Conservation (phyloP, 2,113 vertebrate genomes). For the Myiozetetes cayanensis region DNA sequence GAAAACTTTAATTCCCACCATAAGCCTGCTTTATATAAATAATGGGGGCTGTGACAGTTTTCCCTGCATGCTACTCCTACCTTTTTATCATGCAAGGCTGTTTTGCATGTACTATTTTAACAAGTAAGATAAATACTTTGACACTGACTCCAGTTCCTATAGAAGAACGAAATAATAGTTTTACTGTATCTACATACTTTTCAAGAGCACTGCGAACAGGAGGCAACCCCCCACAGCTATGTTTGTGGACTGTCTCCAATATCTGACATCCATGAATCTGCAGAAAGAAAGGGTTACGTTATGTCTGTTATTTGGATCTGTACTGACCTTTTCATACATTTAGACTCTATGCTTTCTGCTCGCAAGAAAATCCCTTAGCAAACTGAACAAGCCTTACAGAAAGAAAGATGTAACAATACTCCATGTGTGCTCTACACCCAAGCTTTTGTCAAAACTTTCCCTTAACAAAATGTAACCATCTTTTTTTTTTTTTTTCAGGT, state of each 20-base stretch:
- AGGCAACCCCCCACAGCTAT: slow-evolving; percentile 94
- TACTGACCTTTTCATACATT: neutral
- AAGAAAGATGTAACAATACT: neutral
- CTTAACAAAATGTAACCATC: neutral
- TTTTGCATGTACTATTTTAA: neutral
- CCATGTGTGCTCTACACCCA: neutral
- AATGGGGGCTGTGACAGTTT: neutral
- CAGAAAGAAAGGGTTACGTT: slow-evolving; percentile 37
- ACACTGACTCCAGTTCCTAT: neutral
- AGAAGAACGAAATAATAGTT: neutral
- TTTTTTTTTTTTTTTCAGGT: neutral
- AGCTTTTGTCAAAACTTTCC: neutral
- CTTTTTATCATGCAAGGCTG: neutral
- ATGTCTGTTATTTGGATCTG: neutral
- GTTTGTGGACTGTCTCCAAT: slow-evolving; percentile 93
- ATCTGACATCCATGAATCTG: slow-evolving; percentile 98
- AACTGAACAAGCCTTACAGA: neutral
- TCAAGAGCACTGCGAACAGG: slow-evolving; percentile 93
- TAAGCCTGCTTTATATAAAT: neutral
- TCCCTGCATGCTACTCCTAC: neutral
- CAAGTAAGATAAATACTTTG: neutral
- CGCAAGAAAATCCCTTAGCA: neutral
- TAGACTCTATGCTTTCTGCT: neutral
- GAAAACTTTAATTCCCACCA: neutral
- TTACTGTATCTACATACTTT: slow-evolving; percentile 79